These are phyloP conservation scores for Tuta absoluta DNA, from an alignment of 2,888 invertebrate genomes.

Conservation along the genomic window DNA sequence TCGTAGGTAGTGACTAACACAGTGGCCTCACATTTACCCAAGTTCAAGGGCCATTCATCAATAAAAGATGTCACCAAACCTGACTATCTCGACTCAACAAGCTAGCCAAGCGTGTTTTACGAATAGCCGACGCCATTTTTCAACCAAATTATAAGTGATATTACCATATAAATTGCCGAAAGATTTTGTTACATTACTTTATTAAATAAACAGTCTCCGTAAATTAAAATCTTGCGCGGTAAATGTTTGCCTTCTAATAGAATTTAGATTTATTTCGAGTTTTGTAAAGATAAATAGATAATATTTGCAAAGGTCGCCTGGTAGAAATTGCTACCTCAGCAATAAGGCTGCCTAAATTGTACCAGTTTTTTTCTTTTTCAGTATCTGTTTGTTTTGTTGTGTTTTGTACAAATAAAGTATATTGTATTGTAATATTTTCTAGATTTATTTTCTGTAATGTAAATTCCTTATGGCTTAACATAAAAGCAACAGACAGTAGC, in stretches of 20 bases:
- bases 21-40: conserved; percentile 6
- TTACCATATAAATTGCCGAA: conserved; percentile 58
- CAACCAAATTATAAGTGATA: conserved; percentile 44
- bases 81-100: background rate
- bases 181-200: conserved; percentile 4
- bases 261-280: no score
- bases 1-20: background rate
- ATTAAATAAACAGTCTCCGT: background rate
- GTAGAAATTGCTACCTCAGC: no score
- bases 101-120: conserved; percentile 27
- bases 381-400: no score
- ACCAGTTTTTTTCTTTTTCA: no score
- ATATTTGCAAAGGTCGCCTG: no score
- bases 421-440: no score
- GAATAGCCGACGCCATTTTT: conserved; percentile 44
- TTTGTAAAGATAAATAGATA: no score
- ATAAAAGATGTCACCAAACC: conserved; percentile 17
- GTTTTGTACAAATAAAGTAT: no score
- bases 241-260: background rate
- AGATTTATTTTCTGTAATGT: no score
- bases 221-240: background rate
- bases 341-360: no score
- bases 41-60: conserved; percentile 15
- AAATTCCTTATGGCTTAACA: no score
- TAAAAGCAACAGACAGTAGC: no score